Percentiles rank a stretch among this genome's conserved stretches.
Conservation (phyloP, 2,797 vertebrate genomes). For the Rhinichthys osculus region DNA sequence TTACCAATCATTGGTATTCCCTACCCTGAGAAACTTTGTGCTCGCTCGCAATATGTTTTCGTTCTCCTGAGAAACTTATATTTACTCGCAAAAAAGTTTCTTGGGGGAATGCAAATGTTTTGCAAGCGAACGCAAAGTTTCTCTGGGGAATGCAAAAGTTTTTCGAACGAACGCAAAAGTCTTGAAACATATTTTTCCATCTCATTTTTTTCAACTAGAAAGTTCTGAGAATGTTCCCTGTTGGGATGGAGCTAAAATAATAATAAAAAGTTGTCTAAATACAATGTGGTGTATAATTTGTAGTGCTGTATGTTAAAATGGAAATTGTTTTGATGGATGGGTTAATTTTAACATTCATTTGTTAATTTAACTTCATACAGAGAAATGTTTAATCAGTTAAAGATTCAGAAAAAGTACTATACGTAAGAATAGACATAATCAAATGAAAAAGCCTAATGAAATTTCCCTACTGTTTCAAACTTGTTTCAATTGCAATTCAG, state of each 20-base stretch:
- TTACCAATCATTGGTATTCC: too few species aligned
- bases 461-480: not conserved
- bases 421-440: not conserved
- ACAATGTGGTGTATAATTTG: not conserved
- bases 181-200: not conserved
- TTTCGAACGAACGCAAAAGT: too few species aligned
- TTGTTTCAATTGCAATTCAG: not conserved
- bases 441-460: not conserved
- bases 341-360: not conserved
- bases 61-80: too few species aligned
- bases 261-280: not conserved
- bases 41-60: too few species aligned
- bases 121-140: too few species aligned
- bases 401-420: not conserved
- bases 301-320: not conserved
- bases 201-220: too few species aligned
- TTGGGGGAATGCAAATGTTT: too few species aligned
- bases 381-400: not conserved
- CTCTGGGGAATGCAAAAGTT: too few species aligned
- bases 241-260: not conserved
- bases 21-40: not conserved
- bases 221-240: not conserved
- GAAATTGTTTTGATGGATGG: not conserved
- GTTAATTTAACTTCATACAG: too few species aligned
- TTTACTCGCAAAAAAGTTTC: too few species aligned